Base-by-base conservation (phyloP, 1,140 invertebrate species). In the Frieseomelitta varia region DNA sequence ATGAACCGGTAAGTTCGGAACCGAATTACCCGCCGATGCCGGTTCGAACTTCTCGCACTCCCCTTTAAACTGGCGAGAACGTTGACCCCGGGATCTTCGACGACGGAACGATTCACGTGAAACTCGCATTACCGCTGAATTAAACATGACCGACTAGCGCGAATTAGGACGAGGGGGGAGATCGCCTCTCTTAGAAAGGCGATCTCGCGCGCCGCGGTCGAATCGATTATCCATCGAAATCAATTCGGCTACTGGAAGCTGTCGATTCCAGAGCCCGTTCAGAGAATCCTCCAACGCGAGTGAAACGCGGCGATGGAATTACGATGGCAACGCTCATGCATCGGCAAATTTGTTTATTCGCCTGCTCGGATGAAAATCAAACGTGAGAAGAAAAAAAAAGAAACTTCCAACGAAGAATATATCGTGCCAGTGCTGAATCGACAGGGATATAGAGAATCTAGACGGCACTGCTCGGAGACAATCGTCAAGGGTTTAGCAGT, bases 71-170 rank as follows among this genome's bases (percentile, higher is more conserved):
- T 21, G 15, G 10, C 58, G 47, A 56, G 65, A 34, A 30, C 61
- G 67, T 63, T 87, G 67, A 34, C 6, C 58, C 39, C 55, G 30
- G 63, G 74, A 85, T 76, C 75, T 67, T 82, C 55, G 87, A 68
- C n/a, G 74, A 67, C 19, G 68, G 51, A 79, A 73, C 71, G 65
- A 81, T 84, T 85, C 79, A 39, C 79, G 79, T 79, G 77, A 85
- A 79, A 82, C 79, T 85, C 73, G 30, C 67, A 68, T 88, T 81
- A 61, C 58, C 51, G 21, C 75, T 88, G 87, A 88, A 88, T 88
- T 88, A 88, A 88, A 88, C 87, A 88, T 88, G 87, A 85, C 75
- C 79, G 83, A 85, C 78, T 75, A 71, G 82, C 34, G 75, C 34
- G 76, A 79, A 88, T 88, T 88, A 88, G 87, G 34, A 30, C 55